Base-by-base conservation (phyloP, 2,797 vertebrate species). In the Nasua narica region DNA sequence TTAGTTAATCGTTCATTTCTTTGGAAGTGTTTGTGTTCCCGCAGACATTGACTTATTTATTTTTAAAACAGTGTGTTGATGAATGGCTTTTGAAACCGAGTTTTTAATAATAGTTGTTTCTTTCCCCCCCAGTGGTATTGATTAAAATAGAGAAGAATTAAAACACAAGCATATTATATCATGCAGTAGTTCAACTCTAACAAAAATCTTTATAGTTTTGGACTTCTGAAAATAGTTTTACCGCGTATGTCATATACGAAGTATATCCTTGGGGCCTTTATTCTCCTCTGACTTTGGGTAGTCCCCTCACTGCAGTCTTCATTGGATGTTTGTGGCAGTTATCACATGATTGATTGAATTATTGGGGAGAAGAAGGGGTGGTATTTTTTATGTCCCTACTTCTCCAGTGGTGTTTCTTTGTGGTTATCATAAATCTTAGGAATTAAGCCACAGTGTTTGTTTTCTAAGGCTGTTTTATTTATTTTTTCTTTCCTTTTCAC, bases 401-500 rank as follows among this genome's bases (percentile, higher is more conserved):
- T 92, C 77, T 92, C 85, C 87, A n/a, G 78, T 95, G 58, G 29
- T 83, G 7, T 52, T 83, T 78, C 76, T 83, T 74, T 87, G 40
- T 95, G 46, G 29, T 91, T 90, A 37, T 32, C 40, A 35, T 92
- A 93, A 95, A 87, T 90, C 76, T 88, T 70, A 54, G 94, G 84
- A 58, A 88, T 92, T 94, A 96, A 90, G 76, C 79, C 40, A 35
- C 50, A 74, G 21, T n/a, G 27, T 94, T 86, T 72, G 76, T 72
- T 91, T 90, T 90, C 83, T 50, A 65, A 82, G 77, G 29, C 18
- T 46, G 62, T 90, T 85, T 84, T 87, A 81, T 91, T 92, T 92
- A 69, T 89, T 81, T 95, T 81, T 96, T 96, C 76, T 97, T 65
- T 91, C 43, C 43, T 5, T 92, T 10, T 76, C 62, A 52, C 70